A percentile compares a stretch with the other conserved stretches of the same genome.
Conservation (phyloP, 2,888 invertebrate species). For the Sesia bembeciformis region DNA sequence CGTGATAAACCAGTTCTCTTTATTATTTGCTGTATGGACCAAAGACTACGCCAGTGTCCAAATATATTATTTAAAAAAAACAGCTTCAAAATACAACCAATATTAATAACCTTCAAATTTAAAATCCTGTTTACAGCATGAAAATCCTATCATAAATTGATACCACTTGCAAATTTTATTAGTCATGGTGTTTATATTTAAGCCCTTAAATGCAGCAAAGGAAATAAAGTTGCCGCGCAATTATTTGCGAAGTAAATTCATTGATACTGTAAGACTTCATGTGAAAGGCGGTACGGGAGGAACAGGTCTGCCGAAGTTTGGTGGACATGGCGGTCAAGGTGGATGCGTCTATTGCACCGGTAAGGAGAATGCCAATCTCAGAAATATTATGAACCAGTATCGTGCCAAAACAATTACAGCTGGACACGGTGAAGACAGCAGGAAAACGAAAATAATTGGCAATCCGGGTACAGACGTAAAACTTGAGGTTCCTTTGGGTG, state of each 20-base stretch:
- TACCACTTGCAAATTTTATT: not conserved
- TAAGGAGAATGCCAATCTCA: slow-evolving; percentile 75
- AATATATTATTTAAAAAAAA: too few species aligned
- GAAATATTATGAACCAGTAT: slow-evolving; percentile 60
- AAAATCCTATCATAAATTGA: not conserved
- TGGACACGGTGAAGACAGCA: slow-evolving; percentile 83
- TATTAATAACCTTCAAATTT: too few species aligned
- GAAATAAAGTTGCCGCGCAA: slow-evolving; percentile 65
- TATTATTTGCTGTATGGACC: too few species aligned
- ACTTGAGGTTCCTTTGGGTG: slow-evolving; percentile 87
- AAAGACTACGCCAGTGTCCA: too few species aligned
- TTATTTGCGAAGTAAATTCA: slow-evolving; percentile 74
- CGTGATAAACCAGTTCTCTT: too few species aligned
- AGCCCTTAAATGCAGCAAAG: slow-evolving; percentile 54
- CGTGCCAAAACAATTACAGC: slow-evolving; percentile 78
- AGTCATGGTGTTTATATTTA: slow-evolving; percentile 65
- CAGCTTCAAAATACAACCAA: too few species aligned
- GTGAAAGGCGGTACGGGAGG: slow-evolving; percentile 89
- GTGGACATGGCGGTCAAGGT: slow-evolving; percentile 93
- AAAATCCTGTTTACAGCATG: too few species aligned
- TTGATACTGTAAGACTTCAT: slow-evolving; percentile 86
- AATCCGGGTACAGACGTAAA: slow-evolving; percentile 79
- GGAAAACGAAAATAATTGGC: slow-evolving; percentile 83
- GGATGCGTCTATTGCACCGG: slow-evolving; percentile 86
- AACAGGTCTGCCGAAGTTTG: slow-evolving; percentile 82